Percentiles rank a stretch among this genome's conserved stretches.
These are phyloP conservation scores for Microctenopoma lineatum DNA, from an alignment of 2,797 vertebrate genomes.

Conservation along the genomic window DNA sequence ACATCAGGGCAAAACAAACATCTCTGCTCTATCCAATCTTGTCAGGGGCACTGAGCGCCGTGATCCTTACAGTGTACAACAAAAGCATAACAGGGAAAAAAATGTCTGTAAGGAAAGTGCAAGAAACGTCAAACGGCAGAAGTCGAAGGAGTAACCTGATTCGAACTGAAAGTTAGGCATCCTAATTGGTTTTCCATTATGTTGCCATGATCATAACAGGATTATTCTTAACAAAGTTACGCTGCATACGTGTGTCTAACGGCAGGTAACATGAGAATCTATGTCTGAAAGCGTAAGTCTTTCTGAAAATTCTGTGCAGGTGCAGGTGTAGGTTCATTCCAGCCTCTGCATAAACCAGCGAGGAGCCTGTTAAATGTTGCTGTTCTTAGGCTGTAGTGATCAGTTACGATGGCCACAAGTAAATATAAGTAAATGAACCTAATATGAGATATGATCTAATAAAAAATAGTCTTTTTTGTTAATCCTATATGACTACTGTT, in stretches of 20 bases:
- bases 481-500: no score
- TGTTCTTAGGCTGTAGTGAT: not conserved
- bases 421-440: no score
- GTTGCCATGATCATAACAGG: constrained; percentile 33
- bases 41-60: not conserved
- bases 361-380: not conserved
- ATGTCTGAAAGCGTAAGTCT: constrained; percentile 35
- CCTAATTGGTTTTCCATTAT: constrained; percentile 39
- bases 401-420: not conserved
- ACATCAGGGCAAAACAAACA: constrained; percentile 7
- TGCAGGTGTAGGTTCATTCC: constrained; percentile 14
- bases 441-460: no score
- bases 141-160: constrained; percentile 26
- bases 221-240: constrained; percentile 48
- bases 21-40: not conserved
- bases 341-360: constrained; percentile 18
- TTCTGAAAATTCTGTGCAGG: constrained; percentile 27
- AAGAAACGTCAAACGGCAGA: constrained; percentile 14
- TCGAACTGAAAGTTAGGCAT: constrained; percentile 29
- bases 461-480: no score
- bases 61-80: not conserved
- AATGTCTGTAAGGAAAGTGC: constrained; percentile 5
- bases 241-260: constrained; percentile 29
- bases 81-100: not conserved
- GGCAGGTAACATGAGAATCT: constrained; percentile 47